Conservation (phyloP, 2,113 vertebrate species). For the Campylorhamphus procurvoides region DNA sequence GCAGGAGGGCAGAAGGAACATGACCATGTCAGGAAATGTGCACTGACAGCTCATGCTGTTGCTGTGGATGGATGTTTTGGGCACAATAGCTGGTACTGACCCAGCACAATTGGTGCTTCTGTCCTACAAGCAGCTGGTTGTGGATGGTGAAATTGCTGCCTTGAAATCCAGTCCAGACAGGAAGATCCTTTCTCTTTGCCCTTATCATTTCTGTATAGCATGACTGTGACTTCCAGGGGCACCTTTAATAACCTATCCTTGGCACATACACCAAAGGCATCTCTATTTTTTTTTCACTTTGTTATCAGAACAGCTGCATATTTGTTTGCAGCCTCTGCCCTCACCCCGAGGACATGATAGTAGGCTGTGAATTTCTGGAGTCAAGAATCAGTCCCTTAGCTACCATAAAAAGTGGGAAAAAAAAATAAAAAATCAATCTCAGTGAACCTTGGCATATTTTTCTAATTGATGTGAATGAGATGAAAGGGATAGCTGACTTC, state of each 20-base stretch:
- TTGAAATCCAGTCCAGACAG: neutral
- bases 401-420: neutral
- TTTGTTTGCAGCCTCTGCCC: neutral
- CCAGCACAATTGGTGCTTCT: neutral
- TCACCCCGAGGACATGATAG: accelerated
- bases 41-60: neutral
- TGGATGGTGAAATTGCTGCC: neutral
- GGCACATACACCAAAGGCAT: neutral
- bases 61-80: neutral
- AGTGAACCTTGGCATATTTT: neutral
- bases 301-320: neutral
- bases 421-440: neutral
- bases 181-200: neutral
- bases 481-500: conserved; percentile 23
- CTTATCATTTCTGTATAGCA: neutral
- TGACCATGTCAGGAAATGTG: neutral
- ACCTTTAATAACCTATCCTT: neutral
- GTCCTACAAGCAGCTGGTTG: neutral
- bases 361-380: neutral
- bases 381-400: neutral
- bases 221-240: neutral
- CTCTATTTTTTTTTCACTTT: neutral
- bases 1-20: conserved; percentile 20
- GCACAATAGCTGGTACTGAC: neutral
- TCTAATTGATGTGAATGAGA: conserved; percentile 13